Evolutionary conservation across 2,797 vertebrate species (phyloP), one percentile per base, ranked within the genome.

Genomic region (Philypnodon macrostomus): DNA sequence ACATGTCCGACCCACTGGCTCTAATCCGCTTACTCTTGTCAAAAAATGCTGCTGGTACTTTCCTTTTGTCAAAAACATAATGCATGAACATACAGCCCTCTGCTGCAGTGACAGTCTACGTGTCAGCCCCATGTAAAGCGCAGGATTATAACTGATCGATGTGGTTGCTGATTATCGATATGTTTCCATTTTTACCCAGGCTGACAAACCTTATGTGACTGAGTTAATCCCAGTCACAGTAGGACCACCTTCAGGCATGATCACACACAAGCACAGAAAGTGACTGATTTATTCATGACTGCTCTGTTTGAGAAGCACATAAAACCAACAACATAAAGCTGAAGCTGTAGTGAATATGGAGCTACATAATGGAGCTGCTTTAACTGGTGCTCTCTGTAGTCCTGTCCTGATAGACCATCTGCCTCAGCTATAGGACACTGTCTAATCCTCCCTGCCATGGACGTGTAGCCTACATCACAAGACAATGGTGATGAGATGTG

Each of bases 1-100:
- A 44, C 46, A 37, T 15, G 50, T 36, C 23, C 7, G 41, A 41
- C 16, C 16, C 33, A 36, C 12, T 37, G 7, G 30, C 7, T 18
- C 29, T 63, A 67, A 54, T 42, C 63, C 26, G 50, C 21, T 58
- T 52, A 50, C 7, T 13, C 51, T 1, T 54, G 31, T 47, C 53
- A 17, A 29, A 35, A 40, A 23, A 54, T n/a, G 21, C 67, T 62
- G 70, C 47, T 64, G 67, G 44, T 74, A 64, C 66, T 75, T 53
- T 67, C 47, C 55, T 49, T 67, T 59, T 67, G 59, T 67, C 41
- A 37, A 12, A 7, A 23, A 2, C 15, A 31, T 33, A 12, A 41
- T 55, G 52, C 31, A 44, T 27, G 8, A 48, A 47, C 8, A 18
- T 7, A 17, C 6, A 2, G 5, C 29, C 21, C 15, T 34, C 31